Conservation (phyloP, 2,113 vertebrate species). For the Xiphophorus couchianus region DNA sequence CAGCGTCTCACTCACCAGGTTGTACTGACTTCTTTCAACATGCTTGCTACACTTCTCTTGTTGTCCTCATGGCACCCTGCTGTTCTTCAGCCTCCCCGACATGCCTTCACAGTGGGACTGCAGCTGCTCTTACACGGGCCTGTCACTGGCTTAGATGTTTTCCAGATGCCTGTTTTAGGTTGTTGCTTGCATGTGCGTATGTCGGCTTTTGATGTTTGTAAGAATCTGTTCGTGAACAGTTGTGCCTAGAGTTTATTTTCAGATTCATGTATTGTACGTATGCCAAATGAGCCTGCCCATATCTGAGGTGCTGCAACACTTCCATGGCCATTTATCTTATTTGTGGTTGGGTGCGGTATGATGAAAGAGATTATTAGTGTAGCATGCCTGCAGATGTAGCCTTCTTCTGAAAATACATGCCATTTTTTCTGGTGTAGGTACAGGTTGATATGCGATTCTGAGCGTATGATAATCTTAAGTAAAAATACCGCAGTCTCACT, state of each 20-base stretch:
- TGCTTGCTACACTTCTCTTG: conserved; percentile 59
- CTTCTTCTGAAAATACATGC: conserved; percentile 29
- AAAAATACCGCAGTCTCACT: no score
- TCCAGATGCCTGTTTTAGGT: conserved; percentile 69
- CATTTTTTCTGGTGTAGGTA: conserved; percentile 40
- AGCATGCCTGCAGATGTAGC: conserved; percentile 42
- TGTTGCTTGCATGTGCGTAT: conserved; percentile 27
- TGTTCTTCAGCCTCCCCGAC: conserved; percentile 58
- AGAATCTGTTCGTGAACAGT: conserved; percentile 4
- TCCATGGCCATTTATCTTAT: conserved; percentile 31
- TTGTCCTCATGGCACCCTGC: conserved; percentile 64
- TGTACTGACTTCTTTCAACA: conserved; percentile 66
- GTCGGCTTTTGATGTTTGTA: conserved; percentile 40
- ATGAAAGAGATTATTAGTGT: conserved; percentile 55
- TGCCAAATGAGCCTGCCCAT: conserved; percentile 19
- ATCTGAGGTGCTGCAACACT: conserved; percentile 3
- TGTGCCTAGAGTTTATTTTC: conserved; percentile 8
- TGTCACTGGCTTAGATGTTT: conserved; percentile 52
- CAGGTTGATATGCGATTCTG: conserved; percentile 39
- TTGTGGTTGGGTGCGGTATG: conserved; percentile 11
- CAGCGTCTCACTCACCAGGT: conserved; percentile 61
- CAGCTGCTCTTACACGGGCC: conserved; percentile 44
- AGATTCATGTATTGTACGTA: background rate
- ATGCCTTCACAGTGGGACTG: conserved; percentile 63
- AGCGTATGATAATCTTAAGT: no score